phyloP scores from a whole-genome alignment of 2,888 invertebrate species.

The Eledone cirrhosa region DNA sequence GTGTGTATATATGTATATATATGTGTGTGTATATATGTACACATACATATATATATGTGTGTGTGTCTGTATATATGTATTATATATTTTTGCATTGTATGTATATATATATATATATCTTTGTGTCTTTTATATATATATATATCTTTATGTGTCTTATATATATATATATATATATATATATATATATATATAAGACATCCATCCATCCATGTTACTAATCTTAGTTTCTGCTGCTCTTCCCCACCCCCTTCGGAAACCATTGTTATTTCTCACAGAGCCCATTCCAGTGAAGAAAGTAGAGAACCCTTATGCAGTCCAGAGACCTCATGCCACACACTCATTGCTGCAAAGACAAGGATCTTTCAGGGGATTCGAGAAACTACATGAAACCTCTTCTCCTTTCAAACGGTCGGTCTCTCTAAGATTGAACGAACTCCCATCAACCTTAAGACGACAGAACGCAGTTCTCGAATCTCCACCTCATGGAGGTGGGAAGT shows the following conservation, averaged over 20 bases:
- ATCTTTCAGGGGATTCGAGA: slow-evolving; percentile 85
- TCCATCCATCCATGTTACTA: background rate
- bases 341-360: slow-evolving; percentile 94
- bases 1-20: too few species aligned
- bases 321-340: slow-evolving; percentile 88
- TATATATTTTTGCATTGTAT: too few species aligned
- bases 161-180: too few species aligned
- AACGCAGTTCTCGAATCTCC: slow-evolving; percentile 57
- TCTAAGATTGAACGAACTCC: slow-evolving; percentile 90
- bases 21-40: too few species aligned
- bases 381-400: slow-evolving; percentile 63
- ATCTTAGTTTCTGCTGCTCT: background rate
- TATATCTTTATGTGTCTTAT: too few species aligned
- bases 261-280: slow-evolving; percentile 55
- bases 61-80: too few species aligned
- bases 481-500: slow-evolving; percentile 31
- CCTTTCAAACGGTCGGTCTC: slow-evolving; percentile 97
- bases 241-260: too few species aligned
- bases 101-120: too few species aligned
- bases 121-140: too few species aligned
- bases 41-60: too few species aligned
- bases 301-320: slow-evolving; percentile 75
- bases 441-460: slow-evolving; percentile 88
- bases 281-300: slow-evolving; percentile 70
- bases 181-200: too few species aligned